Evolutionary conservation across 2,113 vertebrate species (phyloP), one percentile per base, ranked within the genome.

Genomic region (Cacatua alba): DNA sequence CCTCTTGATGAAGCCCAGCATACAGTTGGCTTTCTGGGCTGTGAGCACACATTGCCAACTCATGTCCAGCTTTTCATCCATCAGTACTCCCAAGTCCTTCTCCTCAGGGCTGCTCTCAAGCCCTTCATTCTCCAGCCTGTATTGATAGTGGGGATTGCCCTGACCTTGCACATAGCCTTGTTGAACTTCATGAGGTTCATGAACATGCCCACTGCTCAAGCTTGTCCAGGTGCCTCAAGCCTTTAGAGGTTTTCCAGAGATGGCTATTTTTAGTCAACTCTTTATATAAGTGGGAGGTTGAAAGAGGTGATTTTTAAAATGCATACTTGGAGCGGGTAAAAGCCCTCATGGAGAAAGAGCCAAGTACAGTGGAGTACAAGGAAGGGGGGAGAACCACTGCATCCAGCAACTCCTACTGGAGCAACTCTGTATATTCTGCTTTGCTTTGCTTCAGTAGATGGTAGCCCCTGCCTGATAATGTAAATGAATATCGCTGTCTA

Each of bases 251-350:
- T 92, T 80, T 35, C 43, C 11, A 55, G 44, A 70, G 6, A 29
- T 33, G 29, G 21, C 8, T 79, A 19, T 19, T 64, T 85, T 91
- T 35, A 69, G 44, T n/a, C 33, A 49, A 23, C 21, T 20, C 17
- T 85, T 70, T 53, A 31, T 33, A 39, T 3, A 72, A 11, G 24
- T 72, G 24, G 48, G 39, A 92, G 14, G 17, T 18, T 90, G 26
- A 90, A 92, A 80, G 39, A 44, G 2, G 7, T 55, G 11, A 51
- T 75, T 69, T 55, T 78, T 71, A 65, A 78, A 82, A 75, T 19
- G 37, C 4, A 2, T 24, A 46, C 19, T 33, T 74, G 49, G 28
- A 64, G 5, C 1, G 0, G 3, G 7, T n/a, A 11, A 68, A 59
- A 69, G 7, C 35, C 26, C 13, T 37, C 18, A 33, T 3, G n/a